Conservation (phyloP, 2,888 invertebrate species). For the Caenorhabditis sp. region DNA sequence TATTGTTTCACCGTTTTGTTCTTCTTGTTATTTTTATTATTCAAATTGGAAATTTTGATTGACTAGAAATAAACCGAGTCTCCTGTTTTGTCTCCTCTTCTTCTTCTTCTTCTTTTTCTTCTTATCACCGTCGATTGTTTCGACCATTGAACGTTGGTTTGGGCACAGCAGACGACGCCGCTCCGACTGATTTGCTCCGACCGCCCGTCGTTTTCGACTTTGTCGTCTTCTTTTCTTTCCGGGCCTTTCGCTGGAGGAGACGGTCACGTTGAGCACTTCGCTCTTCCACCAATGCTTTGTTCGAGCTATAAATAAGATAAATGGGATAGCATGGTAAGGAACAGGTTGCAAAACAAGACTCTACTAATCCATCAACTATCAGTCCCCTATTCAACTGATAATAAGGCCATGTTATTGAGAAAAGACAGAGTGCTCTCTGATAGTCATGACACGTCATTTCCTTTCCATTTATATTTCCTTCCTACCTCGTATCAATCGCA, state of each 20-base stretch:
- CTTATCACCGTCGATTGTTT: constrained; percentile 44
- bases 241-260: constrained; percentile 66
- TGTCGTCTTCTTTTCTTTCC: constrained; percentile 44
- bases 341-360: too few species aligned
- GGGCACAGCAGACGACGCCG: constrained; percentile 38
- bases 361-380: too few species aligned
- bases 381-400: too few species aligned
- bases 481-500: constrained; percentile 79
- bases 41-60: background rate
- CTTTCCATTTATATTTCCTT: background rate
- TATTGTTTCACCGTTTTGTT: constrained; percentile 33
- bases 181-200: constrained; percentile 58
- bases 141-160: constrained; percentile 50
- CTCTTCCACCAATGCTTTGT: constrained; percentile 69
- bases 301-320: constrained; percentile 70
- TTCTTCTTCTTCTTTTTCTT: constrained; percentile 1
- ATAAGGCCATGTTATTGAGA: too few species aligned
- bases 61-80: constrained; percentile 37
- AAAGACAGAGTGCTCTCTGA: too few species aligned
- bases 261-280: constrained; percentile 77
- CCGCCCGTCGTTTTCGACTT: constrained; percentile 23
- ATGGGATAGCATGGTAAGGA: too few species aligned
- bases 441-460: too few species aligned
- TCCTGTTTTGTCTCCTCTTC: too few species aligned
- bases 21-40: background rate